Percentiles rank a stretch among this genome's conserved stretches.
Evolutionary conservation across 2,888 invertebrate species (phyloP).

Genomic region (Poecilus cupreus): DNA sequence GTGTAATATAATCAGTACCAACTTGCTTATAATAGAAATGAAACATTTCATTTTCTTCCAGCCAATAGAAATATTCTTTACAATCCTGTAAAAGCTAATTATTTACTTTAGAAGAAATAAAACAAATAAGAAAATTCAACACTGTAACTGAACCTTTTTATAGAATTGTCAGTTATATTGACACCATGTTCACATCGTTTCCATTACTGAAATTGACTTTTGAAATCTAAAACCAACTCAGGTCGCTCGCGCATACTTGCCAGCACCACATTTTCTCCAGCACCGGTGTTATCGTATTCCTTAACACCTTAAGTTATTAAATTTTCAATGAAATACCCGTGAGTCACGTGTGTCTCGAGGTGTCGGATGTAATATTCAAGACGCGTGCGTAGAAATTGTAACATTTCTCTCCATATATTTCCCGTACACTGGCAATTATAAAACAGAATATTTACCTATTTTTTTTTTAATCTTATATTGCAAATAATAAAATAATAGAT

Average conservation of each 20-base stretch:
- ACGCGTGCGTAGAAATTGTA: too few species aligned
- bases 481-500: too few species aligned
- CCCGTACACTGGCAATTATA: too few species aligned
- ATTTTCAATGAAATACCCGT: conserved; percentile 10
- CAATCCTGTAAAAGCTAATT: too few species aligned
- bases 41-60: too few species aligned
- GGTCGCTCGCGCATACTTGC: not conserved
- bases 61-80: too few species aligned
- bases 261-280: conserved; percentile 5
- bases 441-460: too few species aligned
- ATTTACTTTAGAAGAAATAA: not conserved
- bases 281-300: not conserved
- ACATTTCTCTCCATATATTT: too few species aligned
- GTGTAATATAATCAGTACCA: too few species aligned
- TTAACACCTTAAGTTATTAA: conserved; percentile 56
- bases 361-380: conserved; percentile 5
- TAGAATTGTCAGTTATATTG: conserved; percentile 12
- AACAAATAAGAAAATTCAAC: conserved; percentile 3
- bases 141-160: not conserved
- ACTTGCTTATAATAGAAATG: not conserved
- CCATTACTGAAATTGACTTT: conserved; percentile 65
- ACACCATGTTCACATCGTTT: conserved; percentile 34
- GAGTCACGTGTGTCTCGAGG: not conserved
- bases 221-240: conserved; percentile 65
- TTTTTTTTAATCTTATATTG: too few species aligned